phyloP scores from a whole-genome alignment of 2,797 vertebrate species.

The Artibeus lituratus region DNA sequence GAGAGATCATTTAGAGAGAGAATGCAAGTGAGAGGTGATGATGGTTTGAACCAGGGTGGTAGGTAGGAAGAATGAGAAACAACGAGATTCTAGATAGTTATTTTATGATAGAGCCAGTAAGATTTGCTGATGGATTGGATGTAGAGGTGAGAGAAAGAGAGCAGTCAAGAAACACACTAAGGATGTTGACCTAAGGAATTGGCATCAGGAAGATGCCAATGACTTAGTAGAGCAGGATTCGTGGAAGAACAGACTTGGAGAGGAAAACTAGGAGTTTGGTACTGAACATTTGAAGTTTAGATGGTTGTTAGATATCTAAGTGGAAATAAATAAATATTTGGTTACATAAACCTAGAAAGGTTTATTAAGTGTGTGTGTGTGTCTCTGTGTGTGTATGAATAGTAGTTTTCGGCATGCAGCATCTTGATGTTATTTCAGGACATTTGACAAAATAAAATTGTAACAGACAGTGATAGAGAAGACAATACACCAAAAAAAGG shows the following conservation, averaged over 20 bases:
- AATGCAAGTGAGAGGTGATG: neutral
- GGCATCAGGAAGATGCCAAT: neutral
- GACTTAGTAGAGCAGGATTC: neutral
- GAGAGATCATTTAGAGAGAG: neutral
- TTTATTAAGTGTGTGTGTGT: neutral
- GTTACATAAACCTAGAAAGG: neutral
- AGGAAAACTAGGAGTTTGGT: neutral
- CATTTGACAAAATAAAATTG: neutral
- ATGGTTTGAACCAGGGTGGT: neutral
- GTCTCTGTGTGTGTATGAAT: neutral
- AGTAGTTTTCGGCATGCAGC: neutral
- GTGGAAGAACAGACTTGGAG: neutral
- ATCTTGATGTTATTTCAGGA: neutral
- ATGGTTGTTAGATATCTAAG: neutral
- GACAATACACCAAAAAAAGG: neutral
- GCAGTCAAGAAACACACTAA: neutral
- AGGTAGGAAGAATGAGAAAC: neutral
- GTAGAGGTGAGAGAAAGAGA: neutral
- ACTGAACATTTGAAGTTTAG: neutral
- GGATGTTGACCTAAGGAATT: neutral
- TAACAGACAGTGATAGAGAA: neutral
- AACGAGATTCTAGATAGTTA: neutral
- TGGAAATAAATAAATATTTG: neutral
- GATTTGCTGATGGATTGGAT: neutral
- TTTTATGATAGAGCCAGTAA: neutral